These are phyloP conservation scores for Pantherophis alleghaniensis DNA, from an alignment of 2,797 vertebrate genomes.

Conservation along the genomic window DNA sequence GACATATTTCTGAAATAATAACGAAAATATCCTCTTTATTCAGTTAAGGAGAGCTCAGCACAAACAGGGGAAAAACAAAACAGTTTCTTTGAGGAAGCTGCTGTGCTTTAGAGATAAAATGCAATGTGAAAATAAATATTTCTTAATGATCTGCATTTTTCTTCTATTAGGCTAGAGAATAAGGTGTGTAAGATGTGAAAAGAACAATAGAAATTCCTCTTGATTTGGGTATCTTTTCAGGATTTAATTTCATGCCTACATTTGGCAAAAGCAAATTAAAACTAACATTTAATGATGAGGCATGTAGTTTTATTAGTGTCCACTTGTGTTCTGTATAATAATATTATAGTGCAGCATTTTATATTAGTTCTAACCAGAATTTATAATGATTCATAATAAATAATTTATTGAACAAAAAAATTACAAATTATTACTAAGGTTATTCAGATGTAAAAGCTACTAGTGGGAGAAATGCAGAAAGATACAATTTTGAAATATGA, in stretches of 20 bases:
- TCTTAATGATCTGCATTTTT: constrained; percentile 1
- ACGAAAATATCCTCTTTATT: background rate
- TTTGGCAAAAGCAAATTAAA: background rate
- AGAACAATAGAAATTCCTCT: background rate
- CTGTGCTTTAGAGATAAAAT: background rate
- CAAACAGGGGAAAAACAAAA: background rate
- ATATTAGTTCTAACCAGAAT: background rate
- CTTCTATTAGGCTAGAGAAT: background rate
- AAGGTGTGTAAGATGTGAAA: background rate
- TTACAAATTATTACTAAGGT: background rate
- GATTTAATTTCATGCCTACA: constrained; percentile 5
- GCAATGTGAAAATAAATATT: constrained; percentile 1
- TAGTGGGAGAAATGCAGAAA: background rate
- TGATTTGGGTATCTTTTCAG: constrained; percentile 2
- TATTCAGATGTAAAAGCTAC: constrained; percentile 6
- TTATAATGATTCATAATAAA: background rate
- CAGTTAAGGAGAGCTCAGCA: background rate
- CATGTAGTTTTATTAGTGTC: background rate
- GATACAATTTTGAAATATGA: constrained; percentile 1
- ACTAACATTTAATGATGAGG: background rate
- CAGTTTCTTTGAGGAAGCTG: background rate
- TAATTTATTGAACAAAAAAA: background rate
- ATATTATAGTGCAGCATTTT: background rate
- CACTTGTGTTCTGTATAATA: background rate
- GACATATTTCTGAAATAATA: background rate